Evolutionary conservation across 2,113 vertebrate species (phyloP).

Genomic region (Anguilla japonica): DNA sequence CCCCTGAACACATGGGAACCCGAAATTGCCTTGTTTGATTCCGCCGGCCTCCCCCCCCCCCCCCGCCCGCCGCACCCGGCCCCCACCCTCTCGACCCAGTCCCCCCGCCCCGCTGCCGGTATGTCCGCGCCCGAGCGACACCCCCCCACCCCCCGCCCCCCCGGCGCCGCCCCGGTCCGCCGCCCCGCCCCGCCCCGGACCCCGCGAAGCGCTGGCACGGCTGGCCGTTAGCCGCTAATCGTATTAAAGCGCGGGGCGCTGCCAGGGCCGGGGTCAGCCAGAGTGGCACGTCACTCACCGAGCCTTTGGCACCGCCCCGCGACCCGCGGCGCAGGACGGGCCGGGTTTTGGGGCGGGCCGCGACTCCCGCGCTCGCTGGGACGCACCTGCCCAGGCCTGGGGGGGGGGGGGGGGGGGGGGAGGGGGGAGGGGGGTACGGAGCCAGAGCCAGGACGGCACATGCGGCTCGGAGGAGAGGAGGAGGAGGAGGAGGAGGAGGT

Average conservation of each 20-base stretch:
- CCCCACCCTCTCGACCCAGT: background rate
- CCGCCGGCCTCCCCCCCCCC: background rate
- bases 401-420: background rate
- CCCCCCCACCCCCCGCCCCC: conserved; percentile 26
- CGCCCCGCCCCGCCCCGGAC: conserved; percentile 68
- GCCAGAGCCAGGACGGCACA: background rate
- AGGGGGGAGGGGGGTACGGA: background rate
- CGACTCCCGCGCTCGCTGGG: background rate
- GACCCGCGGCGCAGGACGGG: conserved; percentile 45
- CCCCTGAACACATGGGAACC: conserved; percentile 59
- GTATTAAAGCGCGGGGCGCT: conserved; percentile 71
- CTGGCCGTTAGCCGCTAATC: conserved; percentile 71
- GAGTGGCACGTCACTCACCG: conserved; percentile 75
- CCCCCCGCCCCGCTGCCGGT: conserved; percentile 1
- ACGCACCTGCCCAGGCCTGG: conserved; percentile 23
- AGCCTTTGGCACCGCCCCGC: conserved; percentile 69
- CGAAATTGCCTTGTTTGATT: conserved; percentile 44
- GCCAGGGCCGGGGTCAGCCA: conserved; percentile 75
- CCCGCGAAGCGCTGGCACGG: conserved; percentile 69
- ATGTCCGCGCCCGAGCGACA: conserved; percentile 33
- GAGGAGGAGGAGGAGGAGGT: conserved; percentile 24
- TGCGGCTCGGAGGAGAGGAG: background rate
- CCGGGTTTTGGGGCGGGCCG: conserved; percentile 33
- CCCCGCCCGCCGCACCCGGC: background rate
- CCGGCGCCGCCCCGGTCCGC: conserved; percentile 37